A percentile compares a stretch with the other conserved stretches of the same genome.
Conservation (phyloP, 1,140 invertebrate species). For the Yoshiicerus persimilis region DNA sequence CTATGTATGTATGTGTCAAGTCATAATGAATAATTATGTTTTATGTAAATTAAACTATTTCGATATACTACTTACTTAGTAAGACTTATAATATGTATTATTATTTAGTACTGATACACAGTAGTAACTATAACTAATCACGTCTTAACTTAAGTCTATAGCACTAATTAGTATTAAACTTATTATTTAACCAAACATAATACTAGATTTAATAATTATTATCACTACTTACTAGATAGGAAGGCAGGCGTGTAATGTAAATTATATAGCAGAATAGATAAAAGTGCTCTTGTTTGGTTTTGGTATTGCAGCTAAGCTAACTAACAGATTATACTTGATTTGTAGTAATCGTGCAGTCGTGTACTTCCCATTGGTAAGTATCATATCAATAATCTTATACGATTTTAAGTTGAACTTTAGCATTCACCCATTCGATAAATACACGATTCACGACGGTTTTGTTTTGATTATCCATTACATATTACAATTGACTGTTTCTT, state of each 20-base stretch:
- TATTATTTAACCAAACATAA: not conserved
- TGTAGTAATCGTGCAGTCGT: not conserved
- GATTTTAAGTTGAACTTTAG: slow-evolving; percentile 11
- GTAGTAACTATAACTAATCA: not conserved
- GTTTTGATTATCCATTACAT: slow-evolving; percentile 2
- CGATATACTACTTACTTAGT: not conserved
- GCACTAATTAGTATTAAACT: not conserved
- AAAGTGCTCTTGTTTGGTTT: slow-evolving; percentile 10
- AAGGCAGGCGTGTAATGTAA: not conserved
- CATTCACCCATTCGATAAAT: slow-evolving; percentile 8
- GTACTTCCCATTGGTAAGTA: not conserved
- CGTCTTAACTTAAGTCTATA: not conserved
- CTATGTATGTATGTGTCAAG: slow-evolving; percentile 27
- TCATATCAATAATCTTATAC: not conserved
- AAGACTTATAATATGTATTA: not conserved
- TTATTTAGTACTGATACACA: not conserved
- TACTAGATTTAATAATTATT: not conserved
- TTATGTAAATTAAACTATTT: not conserved
- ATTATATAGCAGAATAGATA: not conserved
- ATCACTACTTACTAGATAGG: not conserved
- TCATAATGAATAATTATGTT: slow-evolving; percentile 13
- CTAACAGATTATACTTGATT: slow-evolving; percentile 4
- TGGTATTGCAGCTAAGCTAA: slow-evolving; percentile 7
- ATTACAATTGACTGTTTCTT: not conserved
- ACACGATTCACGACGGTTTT: slow-evolving; percentile 4